Evolutionary conservation across 2,888 invertebrate genomes (phyloP), one percentile per base, ranked within the genome.

Genomic region (Nasonovia ribisnigri): DNA sequence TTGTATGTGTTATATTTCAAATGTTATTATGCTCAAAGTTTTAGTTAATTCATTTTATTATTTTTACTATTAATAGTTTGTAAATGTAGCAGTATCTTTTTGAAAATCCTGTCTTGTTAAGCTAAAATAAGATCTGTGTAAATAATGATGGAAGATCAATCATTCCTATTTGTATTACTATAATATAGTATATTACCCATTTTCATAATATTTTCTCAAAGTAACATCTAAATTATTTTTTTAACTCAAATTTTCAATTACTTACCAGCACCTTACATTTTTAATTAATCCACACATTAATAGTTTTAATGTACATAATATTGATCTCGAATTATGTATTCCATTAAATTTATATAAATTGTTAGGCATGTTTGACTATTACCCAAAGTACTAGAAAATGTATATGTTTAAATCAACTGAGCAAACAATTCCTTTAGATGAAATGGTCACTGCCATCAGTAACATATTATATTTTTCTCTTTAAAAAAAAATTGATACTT

Each of bases 311-410:
- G 57, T 84, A 57, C n/a, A 86, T 90, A 84, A 90, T 84, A 90
- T 90, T 93, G 93, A 93, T 93, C 93, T 93, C 93, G 48, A 93
- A 90, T 93, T 90, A 60, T 93, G 93, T 93, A 93, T 93, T 93
- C 93, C 93, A 93, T 90, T 93, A 90, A 86, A 90, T 84, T 84
- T 46, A 90, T 67, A 93, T 90, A 93, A 90, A 90, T 90, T 84
- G 20, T 90, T 90, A 48, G 88, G 86, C 90, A 93, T 90, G 84
- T 93, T 93, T 90, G 90, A 93, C 51, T 90, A 89, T 48, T 86
- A 67, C 29, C 84, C n/a, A 90, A 90, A 93, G 46, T 84, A 77
- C 36, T 93, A 90, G 84, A 90, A 29, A 42, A 93, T 90, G 46
- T 57, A 51, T 46, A 57, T 57, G 43, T 93, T 77, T 84, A 48